These are phyloP conservation scores for Callosobruchus maculatus DNA, from an alignment of 2,888 invertebrate species.

Conservation along the genomic window DNA sequence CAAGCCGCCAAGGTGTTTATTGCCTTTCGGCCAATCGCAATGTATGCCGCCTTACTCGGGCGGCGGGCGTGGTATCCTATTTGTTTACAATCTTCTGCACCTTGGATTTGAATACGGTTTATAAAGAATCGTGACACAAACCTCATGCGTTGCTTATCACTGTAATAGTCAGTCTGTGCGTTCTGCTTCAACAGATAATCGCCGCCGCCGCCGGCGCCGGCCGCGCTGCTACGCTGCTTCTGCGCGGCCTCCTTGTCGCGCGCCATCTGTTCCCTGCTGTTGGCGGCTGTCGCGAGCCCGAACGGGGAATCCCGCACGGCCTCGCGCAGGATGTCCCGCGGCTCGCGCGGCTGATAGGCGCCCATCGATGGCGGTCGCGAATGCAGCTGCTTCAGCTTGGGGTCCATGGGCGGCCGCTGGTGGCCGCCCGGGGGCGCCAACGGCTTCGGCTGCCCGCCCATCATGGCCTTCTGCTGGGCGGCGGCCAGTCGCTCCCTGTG, in stretches of 20 bases:
- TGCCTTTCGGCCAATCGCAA: no score
- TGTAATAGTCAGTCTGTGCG: slow-evolving; percentile 26
- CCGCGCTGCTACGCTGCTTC: slow-evolving; percentile 32
- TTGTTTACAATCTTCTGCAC: no score
- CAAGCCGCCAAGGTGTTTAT: no score
- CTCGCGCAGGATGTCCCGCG: slow-evolving; percentile 42
- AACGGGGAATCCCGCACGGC: slow-evolving; percentile 37
- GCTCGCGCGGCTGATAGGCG: slow-evolving; percentile 27
- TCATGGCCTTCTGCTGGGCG: slow-evolving; percentile 30
- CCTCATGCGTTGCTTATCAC: background rate
- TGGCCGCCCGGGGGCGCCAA: slow-evolving; percentile 20
- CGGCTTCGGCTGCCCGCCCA: slow-evolving; percentile 21
- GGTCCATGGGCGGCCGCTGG: slow-evolving; percentile 37
- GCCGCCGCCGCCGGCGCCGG: slow-evolving; percentile 36
- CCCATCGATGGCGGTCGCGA: slow-evolving; percentile 29
- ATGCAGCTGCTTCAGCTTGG: slow-evolving; percentile 40
- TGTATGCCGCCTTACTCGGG: no score
- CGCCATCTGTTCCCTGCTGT: background rate
- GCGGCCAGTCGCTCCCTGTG: slow-evolving; percentile 56
- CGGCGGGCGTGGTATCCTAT: no score
- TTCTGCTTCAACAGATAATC: slow-evolving; percentile 38
- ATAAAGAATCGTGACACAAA: background rate
- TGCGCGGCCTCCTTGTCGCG: slow-evolving; percentile 28
- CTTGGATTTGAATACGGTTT: no score
- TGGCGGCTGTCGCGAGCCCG: slow-evolving; percentile 24